Base-by-base conservation (phyloP, 2,797 vertebrate species). In the Tiaroga cobitis region DNA sequence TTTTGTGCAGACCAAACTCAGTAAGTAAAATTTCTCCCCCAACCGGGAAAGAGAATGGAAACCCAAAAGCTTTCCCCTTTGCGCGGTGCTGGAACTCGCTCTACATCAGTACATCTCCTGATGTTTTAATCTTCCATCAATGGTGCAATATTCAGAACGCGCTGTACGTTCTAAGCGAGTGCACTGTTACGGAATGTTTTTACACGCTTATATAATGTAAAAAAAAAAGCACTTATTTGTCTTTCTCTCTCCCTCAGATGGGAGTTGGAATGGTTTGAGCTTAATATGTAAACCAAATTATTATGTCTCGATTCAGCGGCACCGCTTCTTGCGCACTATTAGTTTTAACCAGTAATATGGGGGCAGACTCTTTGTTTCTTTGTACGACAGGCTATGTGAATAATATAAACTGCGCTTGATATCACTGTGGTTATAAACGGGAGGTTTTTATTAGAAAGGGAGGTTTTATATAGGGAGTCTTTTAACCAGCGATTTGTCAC, bases 81-180 rank as follows among this genome's bases (percentile, higher is more conserved):
- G 68, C 41, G 93, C 91, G 94, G 94, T 93, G 94, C 94, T 95
- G 90, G 92, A 93, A 91, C 90, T 85, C 41, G 89, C 90, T 92
- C 91, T 93, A 90, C 87, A 39, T 84, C 90, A 93, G 94, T 94
- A 93, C 89, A 37, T 69, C 80, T 82, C 49, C 54, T 75, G 59
- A 77, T 51, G 80, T 82, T 63, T 41, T 67, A 79, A 82, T 82
- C 63, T 80, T 75, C 85, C 81, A 76, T 51, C 54, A 81, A 78
- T 67, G 87, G 89, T 90, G 89, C 87, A 87, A 90, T 87, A 90
- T 89, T 84, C 41, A 21, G 46, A 72, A 82, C 54, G n/a, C 75
- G 67, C 46, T 56, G 80, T 41, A 78, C 63, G 21, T 81, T 77
- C 37, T 54, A 84, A 82, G 81, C 41, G 69, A 78, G 70, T 39